Evolutionary conservation across 2,113 vertebrate species (phyloP).

Genomic region (Kryptolebias marmoratus): DNA sequence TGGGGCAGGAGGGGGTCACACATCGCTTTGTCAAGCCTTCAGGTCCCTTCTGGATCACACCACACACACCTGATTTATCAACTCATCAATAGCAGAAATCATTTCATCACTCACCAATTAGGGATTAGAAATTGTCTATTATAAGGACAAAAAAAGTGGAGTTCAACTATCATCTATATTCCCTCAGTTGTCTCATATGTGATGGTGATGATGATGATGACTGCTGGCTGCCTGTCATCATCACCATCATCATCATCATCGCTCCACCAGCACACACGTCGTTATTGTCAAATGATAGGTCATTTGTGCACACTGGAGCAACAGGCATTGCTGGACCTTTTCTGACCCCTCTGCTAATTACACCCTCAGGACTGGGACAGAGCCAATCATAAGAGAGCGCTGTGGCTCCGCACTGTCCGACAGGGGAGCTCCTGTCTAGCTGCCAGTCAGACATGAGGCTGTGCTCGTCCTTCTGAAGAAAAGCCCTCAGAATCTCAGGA

Average conservation of each 20-base stretch:
- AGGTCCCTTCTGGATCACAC: slow-evolving; percentile 49
- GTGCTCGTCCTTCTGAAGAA: slow-evolving; percentile 34
- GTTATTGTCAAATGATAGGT: slow-evolving; percentile 71
- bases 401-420: slow-evolving; percentile 31
- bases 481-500: slow-evolving; percentile 23
- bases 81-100: slow-evolving; percentile 6
- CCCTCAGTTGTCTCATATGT: slow-evolving; percentile 30
- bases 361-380: slow-evolving; percentile 65
- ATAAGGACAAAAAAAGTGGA: background rate
- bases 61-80: slow-evolving; percentile 27
- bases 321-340: slow-evolving; percentile 60
- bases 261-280: slow-evolving; percentile 49
- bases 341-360: slow-evolving; percentile 73
- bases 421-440: slow-evolving; percentile 39
- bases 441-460: slow-evolving; percentile 45
- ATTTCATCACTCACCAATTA: slow-evolving; percentile 27
- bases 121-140: background rate
- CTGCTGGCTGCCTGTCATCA: slow-evolving; percentile 55
- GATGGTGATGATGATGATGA: slow-evolving; percentile 44
- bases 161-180: slow-evolving; percentile 26
- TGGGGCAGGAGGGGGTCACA: slow-evolving; percentile 51
- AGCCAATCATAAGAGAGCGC: slow-evolving; percentile 44
- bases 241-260: slow-evolving; percentile 39
- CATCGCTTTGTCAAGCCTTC: slow-evolving; percentile 52
- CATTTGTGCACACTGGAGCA: slow-evolving; percentile 68